Base-by-base conservation (phyloP, 2,888 invertebrate species). In the Embidobia sp. region DNA sequence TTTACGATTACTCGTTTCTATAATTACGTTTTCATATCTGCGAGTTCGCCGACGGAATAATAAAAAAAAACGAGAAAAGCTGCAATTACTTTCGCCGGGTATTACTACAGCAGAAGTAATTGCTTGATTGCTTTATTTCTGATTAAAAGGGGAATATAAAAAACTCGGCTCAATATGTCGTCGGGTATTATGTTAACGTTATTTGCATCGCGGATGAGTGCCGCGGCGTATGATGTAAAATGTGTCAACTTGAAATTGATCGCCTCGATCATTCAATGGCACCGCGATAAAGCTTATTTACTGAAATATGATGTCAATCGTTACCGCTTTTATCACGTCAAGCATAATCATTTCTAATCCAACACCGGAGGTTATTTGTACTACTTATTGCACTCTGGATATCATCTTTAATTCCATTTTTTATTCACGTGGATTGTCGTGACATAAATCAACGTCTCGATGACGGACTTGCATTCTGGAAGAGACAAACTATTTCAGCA, bases 181-280 rank as follows among this genome's bases (percentile, higher is more conserved):
- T 1, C 48, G 10, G 40, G 6, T n/a, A 33, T 69, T 69, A 61
- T 46, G 44, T 46, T 53, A 53, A 53, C 19, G 15, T 35, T 70
- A 59, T 70, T 69, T 69, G 57, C 40, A 69, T 42, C 31, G 53
- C 13, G 22, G n/a, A 61, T 61, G 53, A 70, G 70, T 53, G 61
- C 19, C 11, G 29, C 22, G 6, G 11, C 13, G 26, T 33, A 44
- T 46, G 49, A 61, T 53, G 46, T 61, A 61, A 70, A 70, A 70
- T 70, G 37, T 70, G 61, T 61, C 61, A 61, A 42, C 61, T 33
- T 44, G 46, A 61, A 70, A 70, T 70, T 61, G 70, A 76, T 76
- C 59, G 69, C 22, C 29, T n/a, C 48, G 53, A 76, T 76, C 76
- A 76, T 76, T 64, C 76, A 76, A 66, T 61, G 27, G 22, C 19